These are phyloP conservation scores for Ceratosolen solmsi DNA, from an alignment of 1,140 invertebrate genomes.

Conservation along the genomic window DNA sequence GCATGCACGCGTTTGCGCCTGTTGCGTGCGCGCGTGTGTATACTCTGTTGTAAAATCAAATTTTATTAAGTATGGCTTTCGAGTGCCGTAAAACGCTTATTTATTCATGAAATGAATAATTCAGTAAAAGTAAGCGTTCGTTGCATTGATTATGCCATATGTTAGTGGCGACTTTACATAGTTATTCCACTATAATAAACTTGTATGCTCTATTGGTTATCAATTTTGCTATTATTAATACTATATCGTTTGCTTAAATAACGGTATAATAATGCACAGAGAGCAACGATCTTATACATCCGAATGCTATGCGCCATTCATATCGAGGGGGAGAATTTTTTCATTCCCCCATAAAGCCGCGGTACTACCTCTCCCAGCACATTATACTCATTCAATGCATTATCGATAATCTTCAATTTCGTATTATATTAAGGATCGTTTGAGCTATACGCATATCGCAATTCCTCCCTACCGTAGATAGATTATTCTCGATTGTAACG, in stretches of 20 bases:
- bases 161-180: not conserved
- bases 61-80: not conserved
- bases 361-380: not conserved
- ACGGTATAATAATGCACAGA: too few relatives aligned
- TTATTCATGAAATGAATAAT: not conserved
- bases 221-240: too few relatives aligned
- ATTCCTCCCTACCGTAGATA: not conserved
- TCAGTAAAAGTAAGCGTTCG: not conserved
- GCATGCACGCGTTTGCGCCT: too few relatives aligned
- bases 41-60: not conserved
- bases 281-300: too few relatives aligned
- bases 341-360: too few relatives aligned
- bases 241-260: too few relatives aligned
- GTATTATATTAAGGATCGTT: not conserved
- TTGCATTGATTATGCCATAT: not conserved
- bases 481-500: not conserved
- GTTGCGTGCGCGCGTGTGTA: too few relatives aligned
- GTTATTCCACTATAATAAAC: not conserved
- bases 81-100: not conserved
- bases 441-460: not conserved
- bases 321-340: too few relatives aligned
- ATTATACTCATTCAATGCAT: not conserved
- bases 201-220: not conserved
- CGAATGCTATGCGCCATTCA: too few relatives aligned
- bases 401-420: not conserved